These are phyloP conservation scores for Pseudochirops corinnae DNA, from an alignment of 2,797 vertebrate species.

Conservation along the genomic window DNA sequence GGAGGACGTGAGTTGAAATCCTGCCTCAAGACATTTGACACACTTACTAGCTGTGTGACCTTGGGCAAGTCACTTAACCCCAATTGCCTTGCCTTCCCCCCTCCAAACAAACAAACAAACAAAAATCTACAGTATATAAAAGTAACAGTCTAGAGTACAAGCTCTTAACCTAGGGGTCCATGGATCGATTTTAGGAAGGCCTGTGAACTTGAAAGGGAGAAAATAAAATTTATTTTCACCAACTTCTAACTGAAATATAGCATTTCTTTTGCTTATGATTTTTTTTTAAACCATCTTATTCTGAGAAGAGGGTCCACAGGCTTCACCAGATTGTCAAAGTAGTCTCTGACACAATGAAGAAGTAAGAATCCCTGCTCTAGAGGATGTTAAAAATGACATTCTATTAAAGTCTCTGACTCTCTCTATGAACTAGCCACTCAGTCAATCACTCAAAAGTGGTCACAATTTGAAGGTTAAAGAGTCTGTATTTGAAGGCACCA, in stretches of 20 bases:
- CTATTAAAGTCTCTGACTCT: background rate
- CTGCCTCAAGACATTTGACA: too few relatives aligned
- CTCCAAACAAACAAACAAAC: too few relatives aligned
- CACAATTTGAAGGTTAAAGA: background rate
- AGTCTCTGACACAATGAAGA: background rate
- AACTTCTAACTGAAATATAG: background rate
- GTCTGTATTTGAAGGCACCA: constrained; percentile 5
- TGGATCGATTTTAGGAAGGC: background rate
- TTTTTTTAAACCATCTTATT: too few relatives aligned
- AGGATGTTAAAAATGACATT: background rate
- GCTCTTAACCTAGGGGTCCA: background rate
- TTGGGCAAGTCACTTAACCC: too few relatives aligned
- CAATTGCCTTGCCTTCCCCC: too few relatives aligned
- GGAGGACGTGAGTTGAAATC: too few relatives aligned
- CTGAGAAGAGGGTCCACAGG: too few relatives aligned
- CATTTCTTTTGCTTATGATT: background rate
- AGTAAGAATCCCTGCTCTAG: background rate
- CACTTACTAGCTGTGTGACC: too few relatives aligned
- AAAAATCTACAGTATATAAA: background rate
- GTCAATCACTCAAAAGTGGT: background rate
- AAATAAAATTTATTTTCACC: background rate
- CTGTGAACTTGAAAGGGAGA: background rate
- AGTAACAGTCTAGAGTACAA: background rate
- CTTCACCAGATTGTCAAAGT: background rate
- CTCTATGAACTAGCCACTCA: background rate